A percentile compares a stretch with the other conserved stretches of the same genome.
Evolutionary conservation across 2,797 vertebrate species (phyloP).

Genomic region (Hippopotamyrus pictus): DNA sequence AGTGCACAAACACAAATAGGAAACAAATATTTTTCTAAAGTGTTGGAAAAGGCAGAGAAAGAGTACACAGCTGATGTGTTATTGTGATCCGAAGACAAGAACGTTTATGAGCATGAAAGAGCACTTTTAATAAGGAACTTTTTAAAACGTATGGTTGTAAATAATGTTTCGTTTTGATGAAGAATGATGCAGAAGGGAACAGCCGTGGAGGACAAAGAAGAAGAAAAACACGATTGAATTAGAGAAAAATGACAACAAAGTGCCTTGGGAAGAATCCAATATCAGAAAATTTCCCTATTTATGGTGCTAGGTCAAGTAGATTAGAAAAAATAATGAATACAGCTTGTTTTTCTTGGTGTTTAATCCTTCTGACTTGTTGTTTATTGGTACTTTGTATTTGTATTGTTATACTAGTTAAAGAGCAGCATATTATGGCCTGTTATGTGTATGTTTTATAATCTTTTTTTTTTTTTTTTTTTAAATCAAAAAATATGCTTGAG

Average conservation of each 20-base stretch:
- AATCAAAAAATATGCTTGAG: constrained; percentile 45
- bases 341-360: constrained; percentile 69
- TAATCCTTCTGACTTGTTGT: constrained; percentile 70
- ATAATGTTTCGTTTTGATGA: constrained; percentile 54
- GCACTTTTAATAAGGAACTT: constrained; percentile 66
- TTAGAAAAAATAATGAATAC: constrained; percentile 43
- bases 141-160: constrained; percentile 56
- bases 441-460: constrained; percentile 71
- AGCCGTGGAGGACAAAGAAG: constrained; percentile 35
- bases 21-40: constrained; percentile 33
- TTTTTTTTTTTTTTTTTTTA: constrained; percentile 28
- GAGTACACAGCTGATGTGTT: background rate
- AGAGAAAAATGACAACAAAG: constrained; percentile 60
- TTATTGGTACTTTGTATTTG: constrained; percentile 71
- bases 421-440: constrained; percentile 62
- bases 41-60: constrained; percentile 24
- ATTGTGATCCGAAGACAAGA: constrained; percentile 39
- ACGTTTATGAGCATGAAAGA: constrained; percentile 56
- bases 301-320: constrained; percentile 80
- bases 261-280: constrained; percentile 92
- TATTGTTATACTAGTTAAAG: constrained; percentile 60
- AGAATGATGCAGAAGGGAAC: constrained; percentile 23
- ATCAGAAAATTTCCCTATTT: constrained; percentile 71
- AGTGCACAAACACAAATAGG: constrained; percentile 24
- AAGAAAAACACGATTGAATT: constrained; percentile 42